Conservation (phyloP, 2,797 vertebrate genomes). For the Protosalanx chinensis region DNA sequence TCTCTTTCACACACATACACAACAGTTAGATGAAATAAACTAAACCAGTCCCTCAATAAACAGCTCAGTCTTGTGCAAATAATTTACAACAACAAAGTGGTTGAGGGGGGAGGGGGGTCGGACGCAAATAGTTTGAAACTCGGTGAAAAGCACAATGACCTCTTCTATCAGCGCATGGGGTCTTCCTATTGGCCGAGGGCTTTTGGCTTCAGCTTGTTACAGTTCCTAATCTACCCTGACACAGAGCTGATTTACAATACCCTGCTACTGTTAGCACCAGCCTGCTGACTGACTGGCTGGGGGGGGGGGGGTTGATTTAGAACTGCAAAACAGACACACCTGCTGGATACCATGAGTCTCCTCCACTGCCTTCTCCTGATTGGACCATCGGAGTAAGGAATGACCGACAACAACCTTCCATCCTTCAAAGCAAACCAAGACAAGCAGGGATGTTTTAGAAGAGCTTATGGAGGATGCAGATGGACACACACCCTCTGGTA, state of each 20-base stretch:
- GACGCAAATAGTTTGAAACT: background rate
- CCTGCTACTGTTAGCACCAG: conserved; percentile 54
- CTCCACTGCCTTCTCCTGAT: background rate
- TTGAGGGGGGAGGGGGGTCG: background rate
- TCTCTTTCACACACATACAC: conserved; percentile 29
- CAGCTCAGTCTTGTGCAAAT: too few species aligned
- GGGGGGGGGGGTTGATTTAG: conserved; percentile 74
- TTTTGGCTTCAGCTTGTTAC: conserved; percentile 58
- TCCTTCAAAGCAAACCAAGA: background rate
- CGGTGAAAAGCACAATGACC: conserved; percentile 35
- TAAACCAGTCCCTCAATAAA: too few species aligned
- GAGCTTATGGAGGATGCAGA: background rate
- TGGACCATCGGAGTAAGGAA: background rate
- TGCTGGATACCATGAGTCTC: conserved; percentile 58
- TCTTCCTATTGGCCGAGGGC: conserved; percentile 49
- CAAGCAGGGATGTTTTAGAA: background rate
- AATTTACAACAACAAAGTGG: too few species aligned
- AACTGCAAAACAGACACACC: conserved; percentile 60
- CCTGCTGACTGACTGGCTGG: conserved; percentile 49
- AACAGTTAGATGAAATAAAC: conserved; percentile 39
- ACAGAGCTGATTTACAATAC: conserved; percentile 74
- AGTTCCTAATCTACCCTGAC: conserved; percentile 72
- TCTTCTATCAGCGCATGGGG: conserved; percentile 47
- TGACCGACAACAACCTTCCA: background rate
- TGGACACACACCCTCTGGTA: background rate